Percentiles rank a stretch among this genome's conserved stretches.
Evolutionary conservation across 2,113 vertebrate species (phyloP).

Genomic region (Neolamprologus tretocephalus): DNA sequence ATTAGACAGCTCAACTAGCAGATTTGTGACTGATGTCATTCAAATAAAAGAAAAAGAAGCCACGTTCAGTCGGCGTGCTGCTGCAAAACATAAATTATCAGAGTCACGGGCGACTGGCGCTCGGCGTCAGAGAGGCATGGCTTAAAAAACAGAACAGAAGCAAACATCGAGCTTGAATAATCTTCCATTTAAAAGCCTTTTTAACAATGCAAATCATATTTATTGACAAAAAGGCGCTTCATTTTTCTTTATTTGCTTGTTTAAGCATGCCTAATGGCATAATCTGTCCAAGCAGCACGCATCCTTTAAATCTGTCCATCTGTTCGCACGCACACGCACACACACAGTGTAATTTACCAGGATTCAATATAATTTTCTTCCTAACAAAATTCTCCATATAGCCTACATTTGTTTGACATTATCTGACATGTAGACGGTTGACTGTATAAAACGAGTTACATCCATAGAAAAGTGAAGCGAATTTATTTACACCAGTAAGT

Average conservation of each 20-base stretch:
- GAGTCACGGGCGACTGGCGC: not conserved
- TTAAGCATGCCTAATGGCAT: conserved; percentile 14
- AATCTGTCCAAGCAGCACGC: conserved; percentile 25
- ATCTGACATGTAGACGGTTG: not conserved
- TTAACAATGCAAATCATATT: not conserved
- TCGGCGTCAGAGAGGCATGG: not conserved
- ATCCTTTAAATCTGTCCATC: conserved; percentile 16
- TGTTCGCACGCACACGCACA: not conserved
- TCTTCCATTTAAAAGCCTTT: not conserved
- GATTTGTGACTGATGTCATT: not conserved
- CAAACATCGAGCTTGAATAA: not conserved
- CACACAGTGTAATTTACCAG: conserved; percentile 52
- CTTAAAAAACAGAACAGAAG: not conserved
- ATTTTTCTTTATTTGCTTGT: conserved; percentile 7
- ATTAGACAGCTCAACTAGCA: not conserved
- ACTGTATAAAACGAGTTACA: conserved; percentile 21
- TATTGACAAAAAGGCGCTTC: conserved; percentile 18
- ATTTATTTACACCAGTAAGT: conserved; percentile 62
- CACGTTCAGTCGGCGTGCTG: not conserved
- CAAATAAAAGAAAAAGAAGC: not conserved
- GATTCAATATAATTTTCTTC: conserved; percentile 27
- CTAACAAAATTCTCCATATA: conserved; percentile 35
- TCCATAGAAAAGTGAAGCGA: conserved; percentile 44
- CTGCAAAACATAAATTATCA: not conserved
- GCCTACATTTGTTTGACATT: conserved; percentile 1